Evolutionary conservation across 2,888 invertebrate species (phyloP).

Genomic region (Zootermopsis nevadensis): DNA sequence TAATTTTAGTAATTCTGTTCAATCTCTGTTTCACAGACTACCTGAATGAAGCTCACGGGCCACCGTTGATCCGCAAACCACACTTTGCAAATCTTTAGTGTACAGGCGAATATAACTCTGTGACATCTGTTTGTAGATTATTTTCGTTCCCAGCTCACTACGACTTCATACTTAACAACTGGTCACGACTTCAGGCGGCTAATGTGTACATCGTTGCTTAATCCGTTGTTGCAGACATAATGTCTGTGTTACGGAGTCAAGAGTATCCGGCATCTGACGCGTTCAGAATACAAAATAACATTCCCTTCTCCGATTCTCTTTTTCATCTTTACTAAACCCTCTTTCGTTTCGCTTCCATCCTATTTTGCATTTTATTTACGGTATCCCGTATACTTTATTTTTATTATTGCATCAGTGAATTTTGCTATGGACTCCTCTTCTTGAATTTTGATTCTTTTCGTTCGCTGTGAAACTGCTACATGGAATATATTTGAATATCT

Average conservation of each 20-base stretch:
- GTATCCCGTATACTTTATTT: conserved; percentile 47
- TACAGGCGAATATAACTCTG: too few relatives aligned
- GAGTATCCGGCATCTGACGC: conserved; percentile 47
- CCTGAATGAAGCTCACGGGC: too few relatives aligned
- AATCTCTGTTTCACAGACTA: too few relatives aligned
- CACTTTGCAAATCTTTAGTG: too few relatives aligned
- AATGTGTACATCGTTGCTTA: neutral
- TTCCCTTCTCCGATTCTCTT: conserved; percentile 38
- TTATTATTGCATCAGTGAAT: conserved; percentile 34
- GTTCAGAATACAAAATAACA: conserved; percentile 50
- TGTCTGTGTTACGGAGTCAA: conserved; percentile 34
- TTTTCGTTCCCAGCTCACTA: too few relatives aligned
- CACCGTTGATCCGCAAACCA: too few relatives aligned
- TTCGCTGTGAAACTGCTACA: neutral
- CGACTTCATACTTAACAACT: too few relatives aligned
- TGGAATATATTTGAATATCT: neutral
- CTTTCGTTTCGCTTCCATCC: conserved; percentile 40
- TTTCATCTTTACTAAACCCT: conserved; percentile 39
- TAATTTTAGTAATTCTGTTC: too few relatives aligned
- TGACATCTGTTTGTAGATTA: too few relatives aligned
- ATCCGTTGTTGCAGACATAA: conserved; percentile 10
- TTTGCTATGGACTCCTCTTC: conserved; percentile 17
- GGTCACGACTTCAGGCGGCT: neutral
- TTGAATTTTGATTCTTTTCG: conserved; percentile 2
- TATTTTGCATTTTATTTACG: conserved; percentile 48